Conservation (phyloP, 2,113 vertebrate species). For the Grammomys surdaster region DNA sequence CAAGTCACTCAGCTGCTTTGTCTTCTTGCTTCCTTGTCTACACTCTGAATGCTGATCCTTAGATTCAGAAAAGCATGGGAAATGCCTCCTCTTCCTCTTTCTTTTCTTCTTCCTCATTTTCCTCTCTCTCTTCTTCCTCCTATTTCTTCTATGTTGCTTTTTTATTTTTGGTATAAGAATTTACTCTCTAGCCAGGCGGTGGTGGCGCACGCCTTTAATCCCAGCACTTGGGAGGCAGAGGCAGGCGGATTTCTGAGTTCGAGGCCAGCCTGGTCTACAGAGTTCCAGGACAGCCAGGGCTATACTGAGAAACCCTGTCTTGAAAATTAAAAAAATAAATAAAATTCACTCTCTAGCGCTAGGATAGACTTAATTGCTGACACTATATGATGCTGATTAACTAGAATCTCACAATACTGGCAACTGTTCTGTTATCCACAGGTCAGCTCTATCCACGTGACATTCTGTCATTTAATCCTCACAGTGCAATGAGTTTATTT, state of each 20-base stretch:
- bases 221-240: too few relatives aligned
- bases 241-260: too few relatives aligned
- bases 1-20: not conserved
- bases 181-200: not conserved
- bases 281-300: too few relatives aligned
- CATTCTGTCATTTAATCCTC: conserved; percentile 19
- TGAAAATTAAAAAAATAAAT: too few relatives aligned
- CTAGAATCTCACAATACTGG: not conserved
- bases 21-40: not conserved
- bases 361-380: not conserved
- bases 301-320: too few relatives aligned
- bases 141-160: not conserved
- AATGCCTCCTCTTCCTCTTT: not conserved
- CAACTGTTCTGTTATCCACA: not conserved
- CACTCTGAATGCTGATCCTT: not conserved
- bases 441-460: not conserved
- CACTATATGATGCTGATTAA: not conserved
- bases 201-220: too few relatives aligned
- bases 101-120: not conserved
- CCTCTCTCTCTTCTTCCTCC: not conserved
- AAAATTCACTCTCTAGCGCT: not conserved
- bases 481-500: not conserved
- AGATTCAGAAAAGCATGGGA: not conserved
- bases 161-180: conserved; percentile 9
- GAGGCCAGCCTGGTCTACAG: too few relatives aligned